Base-by-base conservation (phyloP, 2,113 vertebrate genomes). In the Urocolius indicus region DNA sequence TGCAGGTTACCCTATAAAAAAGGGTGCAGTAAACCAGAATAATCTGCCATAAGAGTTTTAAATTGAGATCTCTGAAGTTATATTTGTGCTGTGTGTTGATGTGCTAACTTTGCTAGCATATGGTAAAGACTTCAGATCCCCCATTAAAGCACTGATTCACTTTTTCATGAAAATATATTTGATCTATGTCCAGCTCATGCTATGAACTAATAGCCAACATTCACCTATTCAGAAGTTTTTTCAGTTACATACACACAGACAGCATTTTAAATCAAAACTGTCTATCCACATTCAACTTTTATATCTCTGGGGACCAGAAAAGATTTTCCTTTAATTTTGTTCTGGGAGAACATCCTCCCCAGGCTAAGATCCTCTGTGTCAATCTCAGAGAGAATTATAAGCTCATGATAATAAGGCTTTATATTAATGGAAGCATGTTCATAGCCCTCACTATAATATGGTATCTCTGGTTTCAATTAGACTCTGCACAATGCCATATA, bases 381-480 rank as follows among this genome's bases (percentile, higher is more conserved):
- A 82, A 83, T 93, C 74, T 94, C 38, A 67, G 55, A 49, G 38
- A 66, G 67, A 95, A 93, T 93, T 92, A 79, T 65, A 95, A 95
- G 90, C 52, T 77, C 67, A 57, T 80, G 91, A 78, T 82, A 89
- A 89, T 90, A 95, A 93, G 77, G 73, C 82, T 89, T 97, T 95
- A 45, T 93, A 84, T 89, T 91, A 95, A 95, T 90, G 78, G 86
- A 92, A 94, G 67, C 43, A 82, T 46, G 69, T 88, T 87, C 92
- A 73, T 80, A 91, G 27, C 49, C 72, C 58, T 93, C 54, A 41
- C 75, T 93, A 41, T 87, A 91, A 88, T 88, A 73, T 68, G 71
- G 5, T 88, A 80, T 91, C 84, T 95, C 95, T 96, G 90, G 36
- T 94, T 97, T 95, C 95, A 93, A 82, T 96, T 96, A 96, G 73